Evolutionary conservation across 1,140 invertebrate species (phyloP), one percentile per base, ranked within the genome.

Genomic region (Globodera rostochiensis): DNA sequence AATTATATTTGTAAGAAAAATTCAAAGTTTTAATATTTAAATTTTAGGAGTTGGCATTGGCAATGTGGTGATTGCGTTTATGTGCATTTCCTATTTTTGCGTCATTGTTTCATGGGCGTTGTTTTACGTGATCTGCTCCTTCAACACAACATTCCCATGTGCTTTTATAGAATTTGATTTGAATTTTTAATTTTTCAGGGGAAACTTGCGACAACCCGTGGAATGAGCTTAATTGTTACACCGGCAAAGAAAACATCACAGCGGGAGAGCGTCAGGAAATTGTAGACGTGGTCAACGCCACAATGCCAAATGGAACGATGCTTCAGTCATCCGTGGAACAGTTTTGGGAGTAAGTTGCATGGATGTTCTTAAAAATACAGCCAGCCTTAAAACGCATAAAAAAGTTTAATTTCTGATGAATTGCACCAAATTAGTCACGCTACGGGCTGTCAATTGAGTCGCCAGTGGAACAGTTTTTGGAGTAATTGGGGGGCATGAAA

Each of bases 101-200:
- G 94, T 97, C 74, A 96, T 98, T 21, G 95, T 97, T 88, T 94
- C 95, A 19, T 97, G 96, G 93, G 93, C 94, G 13, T 93, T 97
- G 80, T 97, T 95, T 91, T 98, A 97, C 90, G 94, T 98, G 89
- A 95, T 96, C 87, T 93, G 94, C 71, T 95, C 95, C 5, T 96
- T 97, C 89, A 93, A 93, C 87, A 92, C 93, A 21, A 93, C 94
- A 69, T 93, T 95, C 80, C 95, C 95, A 2, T 98, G 96, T 78
- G 36, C 6, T 46, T 15, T 19, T 5, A 25, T 46, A 4, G 0
- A 67, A 76, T 36, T 64, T 76, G 2, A 19, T 9, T 25, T 15
- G 9, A 19, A 71, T 71, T 36, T 71, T 71, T 19, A 25, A 11
- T 71, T 11, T 36, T 77, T 21, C 36, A 78, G 77, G 77, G 96